These are phyloP conservation scores for Plodia interpunctella DNA, from an alignment of 1,140 invertebrate species.

Conservation along the genomic window DNA sequence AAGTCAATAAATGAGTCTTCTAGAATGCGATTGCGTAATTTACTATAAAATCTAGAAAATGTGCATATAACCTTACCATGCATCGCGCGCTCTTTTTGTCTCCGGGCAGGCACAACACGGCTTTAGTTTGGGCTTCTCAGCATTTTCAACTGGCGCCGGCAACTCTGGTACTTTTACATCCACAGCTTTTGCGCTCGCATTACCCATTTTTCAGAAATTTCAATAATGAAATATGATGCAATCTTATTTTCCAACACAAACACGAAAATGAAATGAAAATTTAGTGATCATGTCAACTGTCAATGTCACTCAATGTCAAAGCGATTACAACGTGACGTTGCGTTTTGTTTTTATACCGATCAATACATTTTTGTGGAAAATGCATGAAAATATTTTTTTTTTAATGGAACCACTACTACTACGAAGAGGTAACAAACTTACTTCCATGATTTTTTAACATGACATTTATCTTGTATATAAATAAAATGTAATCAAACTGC, in stretches of 20 bases:
- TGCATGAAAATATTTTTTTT: no score
- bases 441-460: no score
- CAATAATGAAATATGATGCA: slow-evolving; percentile 28
- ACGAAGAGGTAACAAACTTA: no score
- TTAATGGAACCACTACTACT: no score
- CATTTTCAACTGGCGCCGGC: slow-evolving; percentile 35
- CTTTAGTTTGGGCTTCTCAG: slow-evolving; percentile 86
- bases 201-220: slow-evolving; percentile 44
- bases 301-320: slow-evolving; percentile 5
- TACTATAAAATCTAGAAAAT: slow-evolving; percentile 13
- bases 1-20: background rate
- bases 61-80: slow-evolving; percentile 84
- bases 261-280: background rate
- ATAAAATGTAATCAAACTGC: no score
- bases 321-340: background rate
- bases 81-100: slow-evolving; percentile 93
- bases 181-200: slow-evolving; percentile 63
- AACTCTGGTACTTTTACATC: slow-evolving; percentile 46
- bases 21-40: slow-evolving; percentile 36
- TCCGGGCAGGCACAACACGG: slow-evolving; percentile 99
- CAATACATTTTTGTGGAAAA: no score
- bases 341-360: background rate
- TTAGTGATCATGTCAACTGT: background rate
- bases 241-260: slow-evolving; percentile 16
- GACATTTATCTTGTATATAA: no score